Conservation (phyloP, 1,140 invertebrate species). For the Dryas iulia region DNA sequence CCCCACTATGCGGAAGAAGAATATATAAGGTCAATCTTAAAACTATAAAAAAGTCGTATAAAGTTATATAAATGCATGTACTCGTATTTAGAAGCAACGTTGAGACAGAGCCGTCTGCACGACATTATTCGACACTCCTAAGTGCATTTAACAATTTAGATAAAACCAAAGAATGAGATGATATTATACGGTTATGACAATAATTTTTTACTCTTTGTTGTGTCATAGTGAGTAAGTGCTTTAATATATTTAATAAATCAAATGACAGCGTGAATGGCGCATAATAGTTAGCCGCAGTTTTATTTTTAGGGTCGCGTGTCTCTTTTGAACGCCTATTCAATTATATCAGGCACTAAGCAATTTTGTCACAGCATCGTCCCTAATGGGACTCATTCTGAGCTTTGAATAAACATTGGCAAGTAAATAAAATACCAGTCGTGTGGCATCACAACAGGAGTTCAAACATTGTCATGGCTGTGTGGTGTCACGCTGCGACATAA, state of each 20-base stretch:
- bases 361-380: slow-evolving; percentile 62
- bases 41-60: not conserved
- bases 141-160: slow-evolving; percentile 71
- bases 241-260: slow-evolving; percentile 24
- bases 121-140: slow-evolving; percentile 35
- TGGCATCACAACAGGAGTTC: slow-evolving; percentile 68
- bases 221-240: slow-evolving; percentile 14
- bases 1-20: no score
- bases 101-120: not conserved
- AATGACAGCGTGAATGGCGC: not conserved
- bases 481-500: slow-evolving; percentile 50
- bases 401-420: slow-evolving; percentile 62
- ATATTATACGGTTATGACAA: slow-evolving; percentile 22
- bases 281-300: slow-evolving; percentile 12
- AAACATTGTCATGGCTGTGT: slow-evolving; percentile 55
- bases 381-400: slow-evolving; percentile 67
- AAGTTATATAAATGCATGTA: not conserved
- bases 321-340: slow-evolving; percentile 71
- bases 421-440: slow-evolving; percentile 70
- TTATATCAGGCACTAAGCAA: slow-evolving; percentile 58
- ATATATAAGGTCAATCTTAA: no score
- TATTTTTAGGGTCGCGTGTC: slow-evolving; percentile 56
- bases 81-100: not conserved
- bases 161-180: slow-evolving; percentile 42
- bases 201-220: slow-evolving; percentile 5